Percentiles rank a stretch among this genome's conserved stretches.
Conservation (phyloP, 2,113 vertebrate species). For the Vombatus ursinus region DNA sequence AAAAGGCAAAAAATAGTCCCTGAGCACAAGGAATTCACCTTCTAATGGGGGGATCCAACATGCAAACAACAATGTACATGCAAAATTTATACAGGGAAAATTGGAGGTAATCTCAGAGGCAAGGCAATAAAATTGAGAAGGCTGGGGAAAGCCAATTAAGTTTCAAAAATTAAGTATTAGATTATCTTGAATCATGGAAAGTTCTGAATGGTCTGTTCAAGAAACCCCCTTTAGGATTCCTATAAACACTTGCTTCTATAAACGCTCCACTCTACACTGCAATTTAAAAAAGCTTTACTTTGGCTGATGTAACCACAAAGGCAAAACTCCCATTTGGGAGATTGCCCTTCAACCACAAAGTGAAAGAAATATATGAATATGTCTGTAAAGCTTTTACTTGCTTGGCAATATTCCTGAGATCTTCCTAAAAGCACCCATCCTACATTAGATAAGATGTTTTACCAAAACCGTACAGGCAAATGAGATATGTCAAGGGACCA, state of each 20-base stretch:
- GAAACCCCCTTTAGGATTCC: not conserved
- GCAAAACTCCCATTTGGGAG: not conserved
- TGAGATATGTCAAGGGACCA: not conserved
- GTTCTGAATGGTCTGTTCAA: not conserved
- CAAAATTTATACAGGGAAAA: not conserved
- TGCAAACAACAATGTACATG: not conserved
- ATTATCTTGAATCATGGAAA: not conserved
- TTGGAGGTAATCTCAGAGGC: not conserved
- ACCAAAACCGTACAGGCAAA: not conserved
- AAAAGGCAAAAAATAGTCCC: not conserved
- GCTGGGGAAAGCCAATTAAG: not conserved
- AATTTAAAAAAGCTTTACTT: conserved; percentile 3
- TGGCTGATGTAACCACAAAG: conserved; percentile 1
- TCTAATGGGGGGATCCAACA: not conserved
- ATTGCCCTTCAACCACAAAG: not conserved
- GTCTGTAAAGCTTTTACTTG: not conserved
- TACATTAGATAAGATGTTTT: not conserved
- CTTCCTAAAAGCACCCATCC: not conserved
- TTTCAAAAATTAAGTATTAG: not conserved
- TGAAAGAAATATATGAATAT: not conserved
- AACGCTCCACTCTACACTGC: not conserved
- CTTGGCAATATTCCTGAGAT: not conserved
- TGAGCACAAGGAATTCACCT: not conserved
- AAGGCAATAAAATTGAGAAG: not conserved
- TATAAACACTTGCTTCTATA: not conserved